Evolutionary conservation across 2,113 vertebrate genomes (phyloP), one percentile per base, ranked within the genome.

Genomic region (Artemisiospiza belli): DNA sequence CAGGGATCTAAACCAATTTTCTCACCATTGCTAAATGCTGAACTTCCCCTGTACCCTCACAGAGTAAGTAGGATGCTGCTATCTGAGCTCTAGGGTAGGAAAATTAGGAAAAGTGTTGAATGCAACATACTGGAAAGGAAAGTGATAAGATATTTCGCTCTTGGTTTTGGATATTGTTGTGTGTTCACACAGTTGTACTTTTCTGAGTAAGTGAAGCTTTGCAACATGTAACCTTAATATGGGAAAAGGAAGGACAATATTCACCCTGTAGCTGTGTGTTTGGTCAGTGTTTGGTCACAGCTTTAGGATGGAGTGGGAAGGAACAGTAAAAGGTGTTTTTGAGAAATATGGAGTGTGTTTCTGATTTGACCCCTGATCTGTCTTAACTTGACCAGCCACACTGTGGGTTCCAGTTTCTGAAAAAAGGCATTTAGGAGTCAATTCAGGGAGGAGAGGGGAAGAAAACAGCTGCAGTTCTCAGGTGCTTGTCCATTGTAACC

Each of bases 1-100:
- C 55, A 24, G 90, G 83, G 79, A 83, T 78, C 57, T 81, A 58
- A 96, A 95, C 10, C 68, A 63, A 86, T 93, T 96, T 96, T 94
- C 88, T 90, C 77, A 68, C 64, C 76, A 16, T 54, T 89, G 47
- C 85, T 83, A 94, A 94, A 78, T 46, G 87, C 73, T 82, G 92
- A 90, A 82, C 83, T 88, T 95, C 37, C 57, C 63, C 69, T 91
- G 11, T 33, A 28, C 14, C 6, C 67, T 93, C 0, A 0, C 23
- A 55, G 76, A 64, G 64, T 80, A 58, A 62, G 85, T 47, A 64
- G 61, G 73, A 63, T 90, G 4, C 66, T 47, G 57, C 73, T 88
- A 1, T 86, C 57, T 64, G 22, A 77, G 57, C 64, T 61, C 22
- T 23, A 72, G 90, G 47, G 47, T 35, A 70, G 57, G 39, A 87